Base-by-base conservation (phyloP, 2,797 vertebrate species). In the Decapterus maruadsi region DNA sequence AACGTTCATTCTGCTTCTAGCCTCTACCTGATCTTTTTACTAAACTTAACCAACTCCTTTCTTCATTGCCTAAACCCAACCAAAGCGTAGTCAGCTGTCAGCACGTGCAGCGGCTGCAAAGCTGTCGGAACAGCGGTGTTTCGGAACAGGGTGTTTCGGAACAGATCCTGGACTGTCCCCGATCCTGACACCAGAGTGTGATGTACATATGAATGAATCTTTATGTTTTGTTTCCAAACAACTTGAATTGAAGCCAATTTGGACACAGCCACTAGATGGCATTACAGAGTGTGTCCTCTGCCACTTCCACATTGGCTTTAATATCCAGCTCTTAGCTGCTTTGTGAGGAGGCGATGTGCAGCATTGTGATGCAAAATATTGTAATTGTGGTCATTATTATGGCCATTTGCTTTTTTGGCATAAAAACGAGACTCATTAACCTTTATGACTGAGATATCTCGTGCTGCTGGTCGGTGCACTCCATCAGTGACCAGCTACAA, bases 351-450 rank as follows among this genome's bases (percentile, higher is more conserved):
- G 36, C 50, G 69, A 69, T 80, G 31, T 78, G 31, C 29, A 5
- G 57, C 34, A 80, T 73, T 85, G 80, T 78, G 76, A 83, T 75
- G 68, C 67, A 79, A 59, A 87, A 46, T 61, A 62, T 62, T 65
- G 68, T 82, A 78, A 90, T 90, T 86, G 83, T 36, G 17, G 36
- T 58, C 54, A 69, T 84, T 76, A 75, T 76, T 53, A 64, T 62
- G 57, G 72, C 51, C 68, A 82, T 87, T 81, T 69, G 14, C 38
- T 66, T 77, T 88, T 80, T 78, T 80, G 70, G 74, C 56, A 0
- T 16, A 31, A 72, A 58, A 80, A 63, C 38, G 62, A 54, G 66
- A 57, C 69, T 82, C 82, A 80, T 84, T 88, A 82, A 79, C 53
- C 42, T 85, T 83, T 75, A 68, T 78, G 67, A 81, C 62, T 45